Percentiles rank a stretch among this genome's conserved stretches.
Evolutionary conservation across 2,888 invertebrate genomes (phyloP).

Genomic region (Gisinianus flammeolus): DNA sequence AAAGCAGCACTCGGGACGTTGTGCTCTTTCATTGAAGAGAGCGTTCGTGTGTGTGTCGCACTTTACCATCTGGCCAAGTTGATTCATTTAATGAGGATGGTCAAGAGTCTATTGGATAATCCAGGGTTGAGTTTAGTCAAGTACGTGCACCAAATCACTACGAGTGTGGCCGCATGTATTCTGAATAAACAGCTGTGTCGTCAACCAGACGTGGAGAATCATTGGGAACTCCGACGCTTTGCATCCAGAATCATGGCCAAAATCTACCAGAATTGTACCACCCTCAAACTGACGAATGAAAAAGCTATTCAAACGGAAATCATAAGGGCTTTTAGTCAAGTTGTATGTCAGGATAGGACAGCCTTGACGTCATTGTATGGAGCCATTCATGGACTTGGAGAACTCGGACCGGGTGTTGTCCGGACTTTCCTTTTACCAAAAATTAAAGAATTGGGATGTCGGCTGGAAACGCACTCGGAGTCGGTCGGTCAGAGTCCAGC

Average conservation of each 20-base stretch:
- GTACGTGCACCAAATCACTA: conserved; percentile 96
- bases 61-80: conserved; percentile 95
- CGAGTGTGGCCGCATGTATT: conserved; percentile 95
- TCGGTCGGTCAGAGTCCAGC: too few species aligned
- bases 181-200: conserved; percentile 93
- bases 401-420: conserved; percentile 87
- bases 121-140: conserved; percentile 95
- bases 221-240: conserved; percentile 97
- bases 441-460: conserved; percentile 76
- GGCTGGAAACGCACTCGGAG: too few species aligned
- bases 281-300: too few species aligned
- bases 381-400: conserved; percentile 69
- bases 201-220: conserved; percentile 95
- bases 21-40: conserved; percentile 98
- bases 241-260: conserved; percentile 91
- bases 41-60: conserved; percentile 96
- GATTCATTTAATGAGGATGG: conserved; percentile 99
- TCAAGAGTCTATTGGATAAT: conserved; percentile 94
- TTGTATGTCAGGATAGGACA: conserved; percentile 71
- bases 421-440: conserved; percentile 81
- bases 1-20: too few species aligned
- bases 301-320: conserved; percentile 95
- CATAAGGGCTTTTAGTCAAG: conserved; percentile 72
- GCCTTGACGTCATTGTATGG: conserved; percentile 86
- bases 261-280: conserved; percentile 94